Percentiles rank a stretch among this genome's conserved stretches.
Conservation (phyloP, 1,140 invertebrate species). For the Listronotus bonariensis region DNA sequence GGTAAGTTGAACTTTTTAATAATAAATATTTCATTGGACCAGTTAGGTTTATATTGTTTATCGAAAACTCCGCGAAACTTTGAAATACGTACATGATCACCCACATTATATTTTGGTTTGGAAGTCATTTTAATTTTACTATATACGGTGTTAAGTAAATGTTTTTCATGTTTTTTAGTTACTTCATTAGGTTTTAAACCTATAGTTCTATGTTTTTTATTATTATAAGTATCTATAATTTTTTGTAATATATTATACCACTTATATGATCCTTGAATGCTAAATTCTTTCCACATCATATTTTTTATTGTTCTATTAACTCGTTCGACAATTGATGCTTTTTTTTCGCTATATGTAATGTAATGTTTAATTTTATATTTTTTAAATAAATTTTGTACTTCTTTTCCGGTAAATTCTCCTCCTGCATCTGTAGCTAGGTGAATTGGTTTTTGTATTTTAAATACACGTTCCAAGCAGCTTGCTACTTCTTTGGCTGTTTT, state of each 20-base stretch:
- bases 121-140: no score
- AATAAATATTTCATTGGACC: no score
- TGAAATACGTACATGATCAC: no score
- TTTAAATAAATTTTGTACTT: constrained; percentile 47
- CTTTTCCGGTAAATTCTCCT: constrained; percentile 48
- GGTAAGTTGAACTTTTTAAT: no score
- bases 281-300: constrained; percentile 54
- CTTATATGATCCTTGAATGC: constrained; percentile 45
- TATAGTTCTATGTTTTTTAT: constrained; percentile 50
- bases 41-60: no score
- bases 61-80: no score
- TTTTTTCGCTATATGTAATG: constrained; percentile 50
- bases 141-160: no score
- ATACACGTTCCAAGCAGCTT: no score
- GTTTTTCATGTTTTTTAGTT: constrained; percentile 10
- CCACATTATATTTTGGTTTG: no score
- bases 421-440: constrained; percentile 47
- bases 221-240: constrained; percentile 49
- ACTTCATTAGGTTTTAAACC: constrained; percentile 46
- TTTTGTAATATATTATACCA: constrained; percentile 49
- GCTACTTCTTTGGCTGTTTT: no score
- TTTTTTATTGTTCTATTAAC: constrained; percentile 56
- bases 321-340: constrained; percentile 55
- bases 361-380: constrained; percentile 53
- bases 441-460: constrained; percentile 28